Base-by-base conservation (phyloP, 2,113 vertebrate species). In the Hydrochoerus hydrochaeris region DNA sequence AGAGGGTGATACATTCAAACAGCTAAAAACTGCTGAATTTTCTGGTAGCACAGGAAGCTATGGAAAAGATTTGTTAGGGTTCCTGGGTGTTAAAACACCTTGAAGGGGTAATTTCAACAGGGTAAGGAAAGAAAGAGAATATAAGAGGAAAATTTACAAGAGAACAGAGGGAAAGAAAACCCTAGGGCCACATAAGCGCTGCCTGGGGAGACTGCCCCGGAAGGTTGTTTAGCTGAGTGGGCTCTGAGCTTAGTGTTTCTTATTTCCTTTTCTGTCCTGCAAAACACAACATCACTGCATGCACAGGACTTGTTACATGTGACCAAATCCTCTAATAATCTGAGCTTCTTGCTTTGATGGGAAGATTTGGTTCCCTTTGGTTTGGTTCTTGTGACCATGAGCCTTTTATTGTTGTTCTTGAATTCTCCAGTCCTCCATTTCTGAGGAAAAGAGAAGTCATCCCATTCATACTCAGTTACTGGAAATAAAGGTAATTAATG, bases 131-230 rank as follows among this genome's bases (percentile, higher is more conserved):
- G 16, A 91, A 91, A 85, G 80, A 63, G 44, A 80, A 80, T 95
- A 52, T 58, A 63, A 80, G 38, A 78, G 69, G 94, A 77, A 97
- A 32, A 19, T 54, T 93, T 89, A 16, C 67, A 96, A 95, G 73
- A 85, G 84, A 88, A 65, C 92, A 91, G 90, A 88, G 65, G 87
- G 86, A 95, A 96, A 96, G 85, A 95, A 94, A 94, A 90, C 88
- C 12, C 35, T 11, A 54, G 10, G 22, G n/a, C 75, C 86, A 90
- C 78, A 49, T 81, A 69, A 87, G 24, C 24, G 38, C 67, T 86
- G 54, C 77, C n/a, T 17, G 14, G 35, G 67, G 80, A 86, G 73
- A 26, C 30, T 92, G 58, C 92, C 92, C 57, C 57, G 92, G 41
- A 95, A 91, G 85, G 52, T 58, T 69, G 57, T 84, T 52, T 49